Base-by-base conservation (phyloP, 30 jellyfish, hydroid and myxozoan genomes). In the Phacellophora camtschatica region DNA sequence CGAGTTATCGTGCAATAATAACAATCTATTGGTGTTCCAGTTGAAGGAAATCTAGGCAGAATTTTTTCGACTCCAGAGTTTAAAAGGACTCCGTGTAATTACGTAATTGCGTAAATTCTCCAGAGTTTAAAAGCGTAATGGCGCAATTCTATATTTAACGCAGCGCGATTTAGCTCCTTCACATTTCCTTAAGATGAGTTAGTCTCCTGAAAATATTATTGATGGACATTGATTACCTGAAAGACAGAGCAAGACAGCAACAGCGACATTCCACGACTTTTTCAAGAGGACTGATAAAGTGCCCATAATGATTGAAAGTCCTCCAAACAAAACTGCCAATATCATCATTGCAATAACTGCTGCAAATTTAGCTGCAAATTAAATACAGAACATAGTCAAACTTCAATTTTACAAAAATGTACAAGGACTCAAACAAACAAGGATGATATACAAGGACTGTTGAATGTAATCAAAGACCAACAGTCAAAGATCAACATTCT, bases 321-420 rank as follows among this genome's bases (percentile, higher is more conserved):
- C 69, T 20, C 29, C 76, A 43, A 80, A 80, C 5, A 80, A 20
- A 50, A 65, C 54, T 13, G 77, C 77, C 83, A 80, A 16, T 4
- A 80, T 25, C 77, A 54, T 63, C 91, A 65, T 37, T 18, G 91
- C 91, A 18, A 80, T 65, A 20, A 80, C 83, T 0, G 62, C 78
- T 1, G 91, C 84, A 24, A 65, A 37, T n/a, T 65, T 66, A 1
- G 77, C 91, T 80, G n/a, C n/a, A n/a, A n/a, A n/a, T n/a, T n/a
- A n/a, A n/a, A n/a, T n/a, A n/a, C n/a, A n/a, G n/a, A n/a, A n/a
- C n/a, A n/a, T n/a, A n/a, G n/a, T n/a, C n/a, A n/a, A n/a, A n/a
- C n/a, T n/a, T n/a, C n/a, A n/a, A n/a, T n/a, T n/a, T n/a, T n/a
- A n/a, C n/a, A n/a, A n/a, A n/a, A n/a, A n/a, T n/a, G n/a, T n/a